Conservation (phyloP, 1,140 invertebrate genomes). For the Temnothorax curvispinosus region DNA sequence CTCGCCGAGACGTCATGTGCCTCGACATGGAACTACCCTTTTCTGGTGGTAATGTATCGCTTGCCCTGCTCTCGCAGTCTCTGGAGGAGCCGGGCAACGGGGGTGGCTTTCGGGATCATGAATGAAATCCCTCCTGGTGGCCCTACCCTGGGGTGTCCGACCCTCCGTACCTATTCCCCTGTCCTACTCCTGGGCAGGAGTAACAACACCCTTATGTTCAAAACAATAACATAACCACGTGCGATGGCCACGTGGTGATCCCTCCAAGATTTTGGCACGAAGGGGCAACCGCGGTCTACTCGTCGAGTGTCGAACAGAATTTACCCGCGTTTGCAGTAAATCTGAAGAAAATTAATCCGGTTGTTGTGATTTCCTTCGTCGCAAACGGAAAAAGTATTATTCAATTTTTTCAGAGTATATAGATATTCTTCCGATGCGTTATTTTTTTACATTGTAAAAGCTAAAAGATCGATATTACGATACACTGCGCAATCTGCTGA, state of each 20-base stretch:
- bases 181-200: constrained; percentile 71
- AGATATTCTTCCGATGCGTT: not conserved
- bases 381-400: not conserved
- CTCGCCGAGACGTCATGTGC: constrained; percentile 75
- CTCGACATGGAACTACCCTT: constrained; percentile 78
- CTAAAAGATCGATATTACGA: not conserved
- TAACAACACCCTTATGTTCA: constrained; percentile 72
- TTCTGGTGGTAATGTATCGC: constrained; percentile 81
- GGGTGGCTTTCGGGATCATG: constrained; percentile 80
- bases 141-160: constrained; percentile 80
- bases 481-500: not conserved
- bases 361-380: not conserved
- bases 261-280: constrained; percentile 27
- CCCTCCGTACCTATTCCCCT: constrained; percentile 79
- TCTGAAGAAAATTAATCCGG: not conserved
- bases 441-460: not conserved
- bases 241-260: constrained; percentile 66
- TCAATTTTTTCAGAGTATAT: not conserved
- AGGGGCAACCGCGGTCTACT: not conserved
- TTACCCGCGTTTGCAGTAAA: not conserved
- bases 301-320: not conserved
- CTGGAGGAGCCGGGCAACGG: constrained; percentile 70
- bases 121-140: constrained; percentile 85
- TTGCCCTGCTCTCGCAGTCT: constrained; percentile 75
- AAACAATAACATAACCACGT: constrained; percentile 84